Conservation (phyloP, 2,797 vertebrate genomes). For the Menidia menidia region DNA sequence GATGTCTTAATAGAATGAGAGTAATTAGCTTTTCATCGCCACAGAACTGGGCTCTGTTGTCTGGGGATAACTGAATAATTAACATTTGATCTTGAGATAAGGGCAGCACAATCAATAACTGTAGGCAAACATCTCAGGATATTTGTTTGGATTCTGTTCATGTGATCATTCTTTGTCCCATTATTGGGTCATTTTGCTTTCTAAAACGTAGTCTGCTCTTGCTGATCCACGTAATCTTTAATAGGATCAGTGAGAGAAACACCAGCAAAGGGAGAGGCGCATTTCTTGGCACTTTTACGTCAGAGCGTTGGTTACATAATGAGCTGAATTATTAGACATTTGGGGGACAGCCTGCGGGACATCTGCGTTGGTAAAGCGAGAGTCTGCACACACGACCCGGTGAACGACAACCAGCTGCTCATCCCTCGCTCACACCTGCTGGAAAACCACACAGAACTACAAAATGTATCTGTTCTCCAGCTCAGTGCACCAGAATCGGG, state of each 20-base stretch:
- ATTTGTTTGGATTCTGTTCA: no score
- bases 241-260: not conserved
- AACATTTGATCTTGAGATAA: no score
- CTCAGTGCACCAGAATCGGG: conserved; percentile 45
- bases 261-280: conserved; percentile 5
- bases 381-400: conserved; percentile 46
- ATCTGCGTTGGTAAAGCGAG: conserved; percentile 28
- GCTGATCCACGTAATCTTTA: no score
- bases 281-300: conserved; percentile 11
- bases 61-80: no score
- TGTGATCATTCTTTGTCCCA: no score
- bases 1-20: no score
- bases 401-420: conserved; percentile 5
- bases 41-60: no score
- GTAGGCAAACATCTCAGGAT: no score
- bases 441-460: conserved; percentile 2
- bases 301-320: conserved; percentile 34
- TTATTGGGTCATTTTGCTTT: no score
- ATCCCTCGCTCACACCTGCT: conserved; percentile 31
- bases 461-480: conserved; percentile 15
- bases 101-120: no score
- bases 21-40: no score
- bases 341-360: conserved; percentile 33
- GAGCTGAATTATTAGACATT: conserved; percentile 38
- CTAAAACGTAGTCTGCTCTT: no score